Evolutionary conservation across 2,113 vertebrate genomes (phyloP).

Genomic region (Thinocorus orbignyianus): DNA sequence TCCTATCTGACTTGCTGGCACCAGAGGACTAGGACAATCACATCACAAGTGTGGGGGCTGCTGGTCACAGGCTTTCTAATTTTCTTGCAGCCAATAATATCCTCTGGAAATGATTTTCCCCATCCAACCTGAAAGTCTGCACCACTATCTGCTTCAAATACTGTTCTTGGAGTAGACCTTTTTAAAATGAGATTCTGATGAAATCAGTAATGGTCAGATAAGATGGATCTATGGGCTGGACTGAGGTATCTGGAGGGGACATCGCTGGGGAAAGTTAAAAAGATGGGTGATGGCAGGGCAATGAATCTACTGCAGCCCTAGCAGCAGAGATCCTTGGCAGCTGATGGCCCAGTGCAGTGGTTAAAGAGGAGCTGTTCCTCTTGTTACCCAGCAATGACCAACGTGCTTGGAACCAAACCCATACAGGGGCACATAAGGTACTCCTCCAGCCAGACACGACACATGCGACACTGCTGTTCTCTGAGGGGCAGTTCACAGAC

Average conservation of each 20-base stretch:
- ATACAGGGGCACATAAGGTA: rapidly evolving
- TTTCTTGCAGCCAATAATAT: neutral
- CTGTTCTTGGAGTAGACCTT: neutral
- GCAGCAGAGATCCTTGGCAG: constrained; percentile 13
- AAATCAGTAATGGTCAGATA: neutral
- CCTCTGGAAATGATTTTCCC: neutral
- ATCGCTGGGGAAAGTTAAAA: neutral
- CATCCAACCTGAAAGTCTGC: neutral
- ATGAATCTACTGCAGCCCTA: constrained; percentile 9
- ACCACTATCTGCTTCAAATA: neutral
- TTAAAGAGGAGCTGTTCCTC: neutral
- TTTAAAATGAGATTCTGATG: neutral
- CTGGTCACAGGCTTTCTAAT: neutral
- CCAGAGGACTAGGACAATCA: neutral
- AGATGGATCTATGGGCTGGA: neutral
- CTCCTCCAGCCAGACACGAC: neutral
- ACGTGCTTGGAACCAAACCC: neutral
- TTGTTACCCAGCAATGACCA: neutral
- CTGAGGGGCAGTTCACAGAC: neutral
- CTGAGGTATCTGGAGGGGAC: neutral
- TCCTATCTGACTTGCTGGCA: neutral
- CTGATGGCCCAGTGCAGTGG: neutral
- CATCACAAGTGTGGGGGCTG: neutral
- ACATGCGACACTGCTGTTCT: neutral
- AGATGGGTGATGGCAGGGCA: neutral